Evolutionary conservation across 2,888 invertebrate genomes (phyloP), one percentile per base, ranked within the genome.

Genomic region (Girardia tigrina): DNA sequence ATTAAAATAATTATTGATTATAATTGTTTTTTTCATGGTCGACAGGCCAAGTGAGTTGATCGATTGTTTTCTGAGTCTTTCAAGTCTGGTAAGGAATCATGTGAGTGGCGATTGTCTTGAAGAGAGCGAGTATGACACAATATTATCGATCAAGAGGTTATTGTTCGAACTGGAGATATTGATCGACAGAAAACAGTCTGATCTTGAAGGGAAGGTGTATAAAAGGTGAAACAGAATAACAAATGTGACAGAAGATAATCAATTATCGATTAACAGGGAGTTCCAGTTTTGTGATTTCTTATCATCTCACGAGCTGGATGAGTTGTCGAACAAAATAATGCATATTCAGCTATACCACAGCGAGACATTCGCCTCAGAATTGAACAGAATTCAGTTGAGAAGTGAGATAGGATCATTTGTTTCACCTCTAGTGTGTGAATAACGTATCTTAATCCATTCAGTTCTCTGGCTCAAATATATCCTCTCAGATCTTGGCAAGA

Each of bases 381-480:
- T 56, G 2, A 56, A 56, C 23, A 56, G 23, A 56, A 56, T 56
- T n/a, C 56, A 56, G 23, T 20, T 56, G 4, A 56, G 56, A 56
- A 56, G 56, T 56, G n/a, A n/a, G n/a, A n/a, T 12, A 8, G n/a
- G 6, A 12, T 12, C n/a, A 56, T 56, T 56, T 12, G 20, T 56
- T 2, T n/a, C n/a, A n/a, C n/a, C n/a, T n/a, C n/a, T n/a, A n/a
- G n/a, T n/a, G n/a, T n/a, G n/a, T n/a, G n/a, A n/a, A n/a, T n/a
- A n/a, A n/a, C n/a, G n/a, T n/a, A n/a, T n/a, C n/a, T n/a, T n/a
- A n/a, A n/a, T n/a, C n/a, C n/a, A n/a, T n/a, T n/a, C 23, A 56
- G 56, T 56, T 56, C 23, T 56, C n/a, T 56, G 56, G 56, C n/a
- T 56, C 8, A 56, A 56, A n/a, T 56, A 56, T 56, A 56, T 56